Percentiles rank a stretch among this genome's conserved stretches.
Conservation (phyloP, 2,888 invertebrate genomes). For the Leptinotarsa haldemani region DNA sequence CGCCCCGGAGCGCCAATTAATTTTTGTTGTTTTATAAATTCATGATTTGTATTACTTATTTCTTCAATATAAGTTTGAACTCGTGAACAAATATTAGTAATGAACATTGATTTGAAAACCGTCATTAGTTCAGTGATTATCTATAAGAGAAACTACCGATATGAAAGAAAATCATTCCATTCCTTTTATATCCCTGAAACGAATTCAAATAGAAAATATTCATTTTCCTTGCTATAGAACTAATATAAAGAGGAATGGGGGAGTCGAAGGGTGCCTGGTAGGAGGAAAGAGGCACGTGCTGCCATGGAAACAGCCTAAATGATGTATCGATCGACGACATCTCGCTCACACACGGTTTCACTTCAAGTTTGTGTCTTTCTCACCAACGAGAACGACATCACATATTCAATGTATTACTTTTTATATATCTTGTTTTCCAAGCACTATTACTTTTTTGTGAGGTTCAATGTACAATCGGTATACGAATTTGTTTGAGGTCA, state of each 20-base stretch:
- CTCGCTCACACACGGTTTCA: slow-evolving; percentile 55
- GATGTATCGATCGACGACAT: slow-evolving; percentile 67
- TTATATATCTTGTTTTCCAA: slow-evolving; percentile 51
- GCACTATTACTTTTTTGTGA: slow-evolving; percentile 40
- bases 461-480: slow-evolving; percentile 25
- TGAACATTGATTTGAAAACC: not conserved
- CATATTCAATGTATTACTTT: slow-evolving; percentile 68
- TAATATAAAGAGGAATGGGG: slow-evolving; percentile 62
- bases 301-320: slow-evolving; percentile 69
- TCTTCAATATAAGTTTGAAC: no score
- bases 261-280: slow-evolving; percentile 55
- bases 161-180: not conserved
- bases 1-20: no score
- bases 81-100: not conserved
- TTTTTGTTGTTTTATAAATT: no score
- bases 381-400: slow-evolving; percentile 63
- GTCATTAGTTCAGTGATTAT: not conserved
- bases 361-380: slow-evolving; percentile 41
- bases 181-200: slow-evolving; percentile 47
- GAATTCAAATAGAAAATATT: slow-evolving; percentile 65
- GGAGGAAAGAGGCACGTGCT: slow-evolving; percentile 66
- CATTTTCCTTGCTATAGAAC: slow-evolving; percentile 63
- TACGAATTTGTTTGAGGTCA: not conserved
- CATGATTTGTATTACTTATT: no score
- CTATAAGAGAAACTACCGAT: not conserved